Base-by-base conservation (phyloP, 2,888 invertebrate species). In the Serrognathus titanus region DNA sequence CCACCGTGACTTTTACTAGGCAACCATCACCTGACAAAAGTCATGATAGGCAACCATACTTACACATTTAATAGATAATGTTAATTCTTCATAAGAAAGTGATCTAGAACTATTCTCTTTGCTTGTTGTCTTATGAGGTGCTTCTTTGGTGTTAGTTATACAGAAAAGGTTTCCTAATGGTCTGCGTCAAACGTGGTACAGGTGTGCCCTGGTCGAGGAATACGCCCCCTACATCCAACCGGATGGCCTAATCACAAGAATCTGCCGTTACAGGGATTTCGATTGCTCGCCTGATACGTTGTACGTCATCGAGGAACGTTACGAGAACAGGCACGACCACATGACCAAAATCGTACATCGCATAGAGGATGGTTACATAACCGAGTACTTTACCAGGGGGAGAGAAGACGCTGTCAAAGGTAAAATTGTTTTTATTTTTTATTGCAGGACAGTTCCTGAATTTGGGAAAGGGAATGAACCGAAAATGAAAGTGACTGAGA, bases 181-280 rank as follows among this genome's bases (percentile, higher is more conserved):
- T 24, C 83, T 83, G 45, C 89, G 86, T 72, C 80, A 77, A 2
- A 78, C 86, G 1, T 80, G 84, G 61, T 95, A 88, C 72, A 92
- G 90, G 72, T 85, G 87, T 64, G 84, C 88, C 0, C 79, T 89
- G 39, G 79, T 91, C 6, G 90, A 94, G 72, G 84, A 88, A 61
- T 94, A 85, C 74, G 85, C 93, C 0, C 88, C 89, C 0, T 94
- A 93, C 67, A 81, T 85, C 0, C 83, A 88, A 68, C 78, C 77
- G 0, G 89, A 92, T 72, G 94, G 94, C 0, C 77, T 92, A 38
- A 79, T 88, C 0, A 82, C 85, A 62, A 80, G 85, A 60, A 78
- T 89, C 10, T 82, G 81, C 20, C 76, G 81, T 57, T 89, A 80
- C 63, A 76, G 80, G 0, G 86, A 89, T 69, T 85, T 87, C 53